These are phyloP conservation scores for Cyclophora albipunctata DNA, from an alignment of 2,888 invertebrate genomes.

Conservation along the genomic window DNA sequence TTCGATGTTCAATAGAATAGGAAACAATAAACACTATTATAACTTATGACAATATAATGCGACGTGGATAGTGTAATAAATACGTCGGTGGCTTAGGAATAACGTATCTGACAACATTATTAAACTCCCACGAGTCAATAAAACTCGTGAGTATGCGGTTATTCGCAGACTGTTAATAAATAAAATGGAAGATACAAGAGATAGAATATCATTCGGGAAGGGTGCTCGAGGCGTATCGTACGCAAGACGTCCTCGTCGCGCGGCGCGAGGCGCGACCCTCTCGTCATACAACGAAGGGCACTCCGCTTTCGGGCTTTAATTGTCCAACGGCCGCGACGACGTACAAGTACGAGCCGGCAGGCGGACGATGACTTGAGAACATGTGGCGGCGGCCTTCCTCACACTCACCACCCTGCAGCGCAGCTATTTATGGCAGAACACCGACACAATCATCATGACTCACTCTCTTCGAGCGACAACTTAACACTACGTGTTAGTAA, in stretches of 20 bases:
- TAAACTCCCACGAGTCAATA: constrained; percentile 35
- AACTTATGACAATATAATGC: constrained; percentile 8
- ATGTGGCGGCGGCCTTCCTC: constrained; percentile 28
- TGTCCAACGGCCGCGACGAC: constrained; percentile 36
- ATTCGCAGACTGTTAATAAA: constrained; percentile 21
- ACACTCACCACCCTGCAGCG: constrained; percentile 39
- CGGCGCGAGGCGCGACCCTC: constrained; percentile 33
- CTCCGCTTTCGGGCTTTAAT: constrained; percentile 52
- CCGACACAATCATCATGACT: constrained; percentile 52
- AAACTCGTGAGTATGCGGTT: constrained; percentile 25
- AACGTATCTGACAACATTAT: constrained; percentile 28
- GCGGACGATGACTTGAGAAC: constrained; percentile 33
- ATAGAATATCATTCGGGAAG: constrained; percentile 26
- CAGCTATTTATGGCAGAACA: constrained; percentile 52
- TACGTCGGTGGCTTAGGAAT: constrained; percentile 3
- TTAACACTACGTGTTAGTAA: constrained; percentile 34
- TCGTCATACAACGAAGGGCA: constrained; percentile 41
- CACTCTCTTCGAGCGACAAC: constrained; percentile 34
- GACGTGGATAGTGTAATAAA: constrained; percentile 12
- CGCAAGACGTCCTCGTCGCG: constrained; percentile 24
- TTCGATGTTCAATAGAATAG: background rate
- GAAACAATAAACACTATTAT: background rate
- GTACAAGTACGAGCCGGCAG: constrained; percentile 12
- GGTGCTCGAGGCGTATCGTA: constrained; percentile 38
- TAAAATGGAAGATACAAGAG: constrained; percentile 24